A percentile compares a stretch with the other conserved stretches of the same genome.
Conservation (phyloP, 2,888 invertebrate species). For the Panzeria rudis region DNA sequence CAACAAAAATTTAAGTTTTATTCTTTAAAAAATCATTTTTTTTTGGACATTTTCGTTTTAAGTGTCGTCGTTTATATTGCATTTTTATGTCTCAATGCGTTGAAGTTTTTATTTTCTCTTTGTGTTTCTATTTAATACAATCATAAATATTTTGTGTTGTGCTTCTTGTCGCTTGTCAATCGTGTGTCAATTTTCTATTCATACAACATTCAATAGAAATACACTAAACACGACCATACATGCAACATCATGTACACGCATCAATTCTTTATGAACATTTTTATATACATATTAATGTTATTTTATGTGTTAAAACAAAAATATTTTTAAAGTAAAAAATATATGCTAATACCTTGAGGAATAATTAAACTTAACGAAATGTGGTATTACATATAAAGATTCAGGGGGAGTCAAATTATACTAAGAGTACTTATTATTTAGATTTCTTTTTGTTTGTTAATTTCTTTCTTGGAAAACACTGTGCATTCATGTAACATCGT, state of each 20-base stretch:
- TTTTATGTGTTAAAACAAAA: not conserved
- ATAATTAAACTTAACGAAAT: constrained; percentile 15
- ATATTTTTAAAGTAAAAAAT: constrained; percentile 18
- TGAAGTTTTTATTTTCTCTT: not conserved
- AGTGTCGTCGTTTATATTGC: constrained; percentile 4
- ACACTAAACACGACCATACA: constrained; percentile 19
- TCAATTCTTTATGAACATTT: constrained; percentile 35
- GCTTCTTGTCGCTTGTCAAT: constrained; percentile 61
- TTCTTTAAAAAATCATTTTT: no score
- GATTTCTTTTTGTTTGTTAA: not conserved
- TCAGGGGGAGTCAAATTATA: not conserved
- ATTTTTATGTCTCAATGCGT: constrained; percentile 1
- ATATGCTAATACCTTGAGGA: constrained; percentile 10
- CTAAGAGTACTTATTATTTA: not conserved
- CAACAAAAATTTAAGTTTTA: no score
- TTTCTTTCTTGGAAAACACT: constrained; percentile 3
- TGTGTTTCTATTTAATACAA: constrained; percentile 4
- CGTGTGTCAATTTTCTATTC: constrained; percentile 57
- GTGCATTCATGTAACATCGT: not conserved
- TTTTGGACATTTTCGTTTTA: not conserved
- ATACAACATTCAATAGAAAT: constrained; percentile 19
- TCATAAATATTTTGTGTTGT: constrained; percentile 23
- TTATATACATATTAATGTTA: not conserved
- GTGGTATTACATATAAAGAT: not conserved
- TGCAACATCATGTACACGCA: constrained; percentile 30